Conservation (phyloP, 2,113 vertebrate species). For the Lucifuga dentata region DNA sequence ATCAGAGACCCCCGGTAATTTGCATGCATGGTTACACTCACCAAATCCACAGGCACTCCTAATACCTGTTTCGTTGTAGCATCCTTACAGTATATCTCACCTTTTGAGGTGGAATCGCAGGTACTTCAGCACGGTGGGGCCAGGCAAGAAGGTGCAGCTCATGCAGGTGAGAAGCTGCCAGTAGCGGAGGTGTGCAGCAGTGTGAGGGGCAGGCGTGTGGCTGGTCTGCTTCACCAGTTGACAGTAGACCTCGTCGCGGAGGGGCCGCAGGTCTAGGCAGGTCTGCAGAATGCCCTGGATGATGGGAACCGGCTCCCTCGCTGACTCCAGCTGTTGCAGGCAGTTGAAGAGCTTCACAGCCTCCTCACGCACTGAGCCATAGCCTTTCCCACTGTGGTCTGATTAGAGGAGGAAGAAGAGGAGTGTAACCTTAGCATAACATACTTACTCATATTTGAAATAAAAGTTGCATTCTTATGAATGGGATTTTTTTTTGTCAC, state of each 20-base stretch:
- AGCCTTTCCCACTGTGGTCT: slow-evolving; percentile 86
- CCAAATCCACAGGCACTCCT: no score
- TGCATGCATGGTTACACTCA: no score
- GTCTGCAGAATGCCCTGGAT: slow-evolving; percentile 98
- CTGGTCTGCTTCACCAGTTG: slow-evolving; percentile 98
- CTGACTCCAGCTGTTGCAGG: slow-evolving; percentile 93
- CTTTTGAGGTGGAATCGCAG: slow-evolving; percentile 93
- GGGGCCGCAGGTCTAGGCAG: slow-evolving; percentile 92
- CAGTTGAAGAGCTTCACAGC: slow-evolving; percentile 95
- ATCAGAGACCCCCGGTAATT: no score
- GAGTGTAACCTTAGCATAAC: not conserved
- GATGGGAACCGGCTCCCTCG: slow-evolving; percentile 89
- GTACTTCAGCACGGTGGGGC: slow-evolving; percentile 87
- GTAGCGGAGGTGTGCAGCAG: slow-evolving; percentile 88
- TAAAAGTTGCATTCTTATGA: no score
- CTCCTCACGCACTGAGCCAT: slow-evolving; percentile 91
- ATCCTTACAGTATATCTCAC: slow-evolving; percentile 70
- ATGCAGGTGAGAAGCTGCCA: slow-evolving; percentile 99
- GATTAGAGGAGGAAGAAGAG: slow-evolving; percentile 20
- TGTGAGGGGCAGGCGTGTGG: slow-evolving; percentile 81
- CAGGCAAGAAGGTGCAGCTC: slow-evolving; percentile 96
- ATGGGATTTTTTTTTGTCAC: no score
- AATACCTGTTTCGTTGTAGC: no score
- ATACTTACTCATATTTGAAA: no score
- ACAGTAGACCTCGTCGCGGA: slow-evolving; percentile 98